Percentiles rank a stretch among this genome's conserved stretches.
Conservation (phyloP, 2,113 vertebrate genomes). For the Anser brachyrhynchus region DNA sequence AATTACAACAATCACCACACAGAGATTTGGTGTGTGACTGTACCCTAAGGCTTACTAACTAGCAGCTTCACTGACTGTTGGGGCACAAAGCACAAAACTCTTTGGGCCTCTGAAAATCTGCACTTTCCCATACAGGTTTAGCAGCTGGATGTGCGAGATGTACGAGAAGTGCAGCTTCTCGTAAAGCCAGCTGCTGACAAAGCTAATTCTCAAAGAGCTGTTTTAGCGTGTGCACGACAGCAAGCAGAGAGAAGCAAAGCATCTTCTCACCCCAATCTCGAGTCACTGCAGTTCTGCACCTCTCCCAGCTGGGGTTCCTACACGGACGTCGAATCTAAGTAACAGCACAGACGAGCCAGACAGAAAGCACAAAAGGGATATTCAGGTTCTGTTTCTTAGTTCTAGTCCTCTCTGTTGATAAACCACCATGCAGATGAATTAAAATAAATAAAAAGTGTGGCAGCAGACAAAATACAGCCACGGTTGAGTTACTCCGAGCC, state of each 20-base stretch:
- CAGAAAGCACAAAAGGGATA: background rate
- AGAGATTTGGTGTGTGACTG: background rate
- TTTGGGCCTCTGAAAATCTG: background rate
- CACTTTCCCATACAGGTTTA: background rate
- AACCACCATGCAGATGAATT: background rate
- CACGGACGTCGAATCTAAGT: background rate
- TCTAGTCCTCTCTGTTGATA: background rate
- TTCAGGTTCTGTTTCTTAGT: background rate
- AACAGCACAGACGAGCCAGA: background rate
- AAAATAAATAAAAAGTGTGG: background rate
- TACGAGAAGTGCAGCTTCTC: background rate
- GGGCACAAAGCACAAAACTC: background rate
- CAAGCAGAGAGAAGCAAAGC: background rate
- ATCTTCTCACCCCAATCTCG: background rate
- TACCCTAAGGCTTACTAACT: background rate
- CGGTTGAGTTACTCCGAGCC: background rate
- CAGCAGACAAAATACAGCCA: background rate
- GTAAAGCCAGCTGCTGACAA: background rate
- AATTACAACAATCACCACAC: background rate
- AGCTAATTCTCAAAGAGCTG: background rate
- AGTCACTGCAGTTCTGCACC: background rate
- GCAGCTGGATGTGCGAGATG: too few relatives aligned
- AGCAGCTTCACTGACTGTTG: background rate
- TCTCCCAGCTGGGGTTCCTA: background rate
- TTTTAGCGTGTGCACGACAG: background rate